Conservation (phyloP, 2,113 vertebrate species). For the Mesitornis unicolor region DNA sequence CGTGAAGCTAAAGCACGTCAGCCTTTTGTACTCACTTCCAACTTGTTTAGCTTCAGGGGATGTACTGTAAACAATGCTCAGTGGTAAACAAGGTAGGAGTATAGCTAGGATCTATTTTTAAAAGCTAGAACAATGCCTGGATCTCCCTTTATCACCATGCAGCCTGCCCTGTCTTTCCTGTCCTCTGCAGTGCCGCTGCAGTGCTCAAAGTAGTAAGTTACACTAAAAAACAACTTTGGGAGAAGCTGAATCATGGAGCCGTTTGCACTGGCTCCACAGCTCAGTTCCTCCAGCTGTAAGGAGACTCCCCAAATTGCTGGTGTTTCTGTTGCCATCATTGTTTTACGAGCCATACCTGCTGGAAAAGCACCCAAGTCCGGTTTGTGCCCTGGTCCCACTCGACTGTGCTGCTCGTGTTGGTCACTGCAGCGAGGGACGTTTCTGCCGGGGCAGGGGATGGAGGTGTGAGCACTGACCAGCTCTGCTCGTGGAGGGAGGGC, state of each 20-base stretch:
- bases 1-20: neutral
- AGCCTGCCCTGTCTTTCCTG: neutral
- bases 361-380: neutral
- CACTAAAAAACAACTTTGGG: neutral
- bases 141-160: rapidly evolving
- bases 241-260: neutral
- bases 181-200: neutral
- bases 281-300: neutral
- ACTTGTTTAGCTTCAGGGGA: neutral
- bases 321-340: neutral
- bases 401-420: neutral
- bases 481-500: no score
- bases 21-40: neutral
- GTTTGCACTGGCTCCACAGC: no score
- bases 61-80: neutral
- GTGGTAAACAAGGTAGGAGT: neutral
- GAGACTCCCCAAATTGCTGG: neutral
- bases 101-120: neutral
- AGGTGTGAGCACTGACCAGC: neutral
- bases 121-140: neutral
- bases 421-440: rapidly evolving
- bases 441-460: neutral
- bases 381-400: neutral
- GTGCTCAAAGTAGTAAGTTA: neutral
- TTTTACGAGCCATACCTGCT: neutral